Percentiles rank a stretch among this genome's conserved stretches.
These are phyloP conservation scores for Rambutsinella grinnellia DNA, from an alignment of 2,888 invertebrate genomes.

Conservation along the genomic window DNA sequence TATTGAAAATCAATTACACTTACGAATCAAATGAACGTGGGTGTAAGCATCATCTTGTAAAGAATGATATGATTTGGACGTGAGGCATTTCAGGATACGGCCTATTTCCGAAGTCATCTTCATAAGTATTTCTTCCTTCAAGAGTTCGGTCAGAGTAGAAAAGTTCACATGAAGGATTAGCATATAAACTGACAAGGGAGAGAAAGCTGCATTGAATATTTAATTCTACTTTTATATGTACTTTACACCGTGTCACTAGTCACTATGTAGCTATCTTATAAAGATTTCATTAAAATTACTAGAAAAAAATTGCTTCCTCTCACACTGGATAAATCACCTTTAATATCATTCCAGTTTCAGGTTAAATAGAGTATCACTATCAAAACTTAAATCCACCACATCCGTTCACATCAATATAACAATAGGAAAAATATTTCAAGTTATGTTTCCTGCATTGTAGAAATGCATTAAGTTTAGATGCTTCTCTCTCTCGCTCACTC, in stretches of 20 bases:
- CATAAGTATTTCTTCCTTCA: background rate
- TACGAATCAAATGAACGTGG: slow-evolving; percentile 65
- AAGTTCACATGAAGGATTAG: too few relatives aligned
- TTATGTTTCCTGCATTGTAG: background rate
- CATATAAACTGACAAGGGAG: too few relatives aligned
- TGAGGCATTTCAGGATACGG: slow-evolving; percentile 65
- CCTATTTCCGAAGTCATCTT: slow-evolving; percentile 64
- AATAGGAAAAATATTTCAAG: slow-evolving; percentile 1
- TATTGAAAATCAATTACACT: too few relatives aligned
- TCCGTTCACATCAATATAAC: slow-evolving; percentile 15
- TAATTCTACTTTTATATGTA: too few relatives aligned
- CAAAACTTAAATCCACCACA: slow-evolving; percentile 22
- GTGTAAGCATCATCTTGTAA: slow-evolving; percentile 67
- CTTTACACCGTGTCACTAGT: too few relatives aligned
- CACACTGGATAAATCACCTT: slow-evolving; percentile 12
- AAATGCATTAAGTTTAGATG: too few relatives aligned
- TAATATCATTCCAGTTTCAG: background rate
- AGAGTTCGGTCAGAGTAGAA: too few relatives aligned
- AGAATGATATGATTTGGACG: slow-evolving; percentile 64
- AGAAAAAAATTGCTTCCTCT: background rate
- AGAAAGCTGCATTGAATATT: too few relatives aligned
- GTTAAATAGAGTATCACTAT: background rate
- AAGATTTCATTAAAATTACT: background rate
- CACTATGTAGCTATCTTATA: background rate
- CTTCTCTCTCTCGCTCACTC: background rate